phyloP scores from a whole-genome alignment of 2,888 invertebrate genomes.

The Tiliacea aurago region DNA sequence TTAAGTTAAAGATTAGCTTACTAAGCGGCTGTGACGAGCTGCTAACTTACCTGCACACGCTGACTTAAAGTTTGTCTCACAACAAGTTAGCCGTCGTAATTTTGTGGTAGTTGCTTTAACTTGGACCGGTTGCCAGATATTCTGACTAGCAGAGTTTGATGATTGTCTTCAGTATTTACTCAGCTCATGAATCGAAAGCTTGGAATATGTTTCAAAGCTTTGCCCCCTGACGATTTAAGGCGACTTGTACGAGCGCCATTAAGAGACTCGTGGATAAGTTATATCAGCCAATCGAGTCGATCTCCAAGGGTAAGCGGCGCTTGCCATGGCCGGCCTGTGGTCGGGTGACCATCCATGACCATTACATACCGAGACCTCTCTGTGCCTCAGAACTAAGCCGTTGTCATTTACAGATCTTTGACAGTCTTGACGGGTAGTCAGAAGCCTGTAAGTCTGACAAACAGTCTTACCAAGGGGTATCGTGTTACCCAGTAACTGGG shows the following conservation, averaged over 20 bases:
- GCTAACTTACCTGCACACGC: constrained; percentile 51
- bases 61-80: constrained; percentile 38
- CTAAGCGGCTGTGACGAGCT: constrained; percentile 43
- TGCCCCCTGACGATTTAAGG: background rate
- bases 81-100: constrained; percentile 49
- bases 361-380: background rate
- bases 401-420: background rate
- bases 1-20: constrained; percentile 48
- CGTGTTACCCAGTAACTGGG: background rate
- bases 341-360: background rate
- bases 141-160: constrained; percentile 2
- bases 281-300: background rate
- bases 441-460: background rate
- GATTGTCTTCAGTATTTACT: constrained; percentile 15
- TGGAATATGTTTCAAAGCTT: too few species aligned
- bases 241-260: background rate
- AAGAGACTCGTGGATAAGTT: background rate
- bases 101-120: constrained; percentile 30
- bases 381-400: too few species aligned
- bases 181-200: constrained; percentile 5
- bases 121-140: constrained; percentile 17
- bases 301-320: background rate
- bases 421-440: background rate
- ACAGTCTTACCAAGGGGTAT: background rate
- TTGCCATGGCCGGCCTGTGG: background rate